Evolutionary conservation across 2,888 invertebrate species (phyloP).

Genomic region (Gastrophysa polygoni): DNA sequence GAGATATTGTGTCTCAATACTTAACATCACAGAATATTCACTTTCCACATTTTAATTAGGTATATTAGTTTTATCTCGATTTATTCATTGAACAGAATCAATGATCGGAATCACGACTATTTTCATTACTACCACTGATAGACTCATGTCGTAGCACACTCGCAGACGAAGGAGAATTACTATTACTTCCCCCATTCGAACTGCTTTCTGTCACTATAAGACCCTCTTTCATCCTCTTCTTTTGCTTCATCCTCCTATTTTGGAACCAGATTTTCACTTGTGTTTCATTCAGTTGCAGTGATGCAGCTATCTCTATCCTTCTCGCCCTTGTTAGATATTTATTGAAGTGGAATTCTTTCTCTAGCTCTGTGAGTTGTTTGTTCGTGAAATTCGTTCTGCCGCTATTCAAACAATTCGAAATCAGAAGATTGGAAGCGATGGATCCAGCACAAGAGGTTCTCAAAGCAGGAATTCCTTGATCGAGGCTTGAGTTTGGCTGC

Average conservation of each 20-base stretch:
- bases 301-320: slow-evolving; percentile 96
- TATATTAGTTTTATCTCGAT: no score
- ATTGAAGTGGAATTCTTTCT: slow-evolving; percentile 99
- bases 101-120: slow-evolving; percentile 78
- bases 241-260: slow-evolving; percentile 97
- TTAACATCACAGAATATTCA: no score
- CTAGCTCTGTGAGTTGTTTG: slow-evolving; percentile 97
- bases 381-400: slow-evolving; percentile 99
- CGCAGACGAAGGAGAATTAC: slow-evolving; percentile 60
- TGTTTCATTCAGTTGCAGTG: slow-evolving; percentile 95
- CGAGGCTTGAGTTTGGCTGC: slow-evolving; percentile 60
- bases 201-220: slow-evolving; percentile 66
- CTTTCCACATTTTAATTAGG: no score
- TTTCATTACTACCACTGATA: slow-evolving; percentile 67
- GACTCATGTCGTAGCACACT: slow-evolving; percentile 54
- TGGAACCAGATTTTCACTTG: slow-evolving; percentile 99
- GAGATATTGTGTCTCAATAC: no score
- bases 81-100: no score
- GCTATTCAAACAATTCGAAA: slow-evolving; percentile 69
- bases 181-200: slow-evolving; percentile 48
- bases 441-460: slow-evolving; percentile 56
- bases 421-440: slow-evolving; percentile 56
- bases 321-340: slow-evolving; percentile 97
- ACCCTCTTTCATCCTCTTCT: slow-evolving; percentile 95
- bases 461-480: slow-evolving; percentile 62